phyloP scores from a whole-genome alignment of 2,888 invertebrate species.

The Cynaeus angustus region DNA sequence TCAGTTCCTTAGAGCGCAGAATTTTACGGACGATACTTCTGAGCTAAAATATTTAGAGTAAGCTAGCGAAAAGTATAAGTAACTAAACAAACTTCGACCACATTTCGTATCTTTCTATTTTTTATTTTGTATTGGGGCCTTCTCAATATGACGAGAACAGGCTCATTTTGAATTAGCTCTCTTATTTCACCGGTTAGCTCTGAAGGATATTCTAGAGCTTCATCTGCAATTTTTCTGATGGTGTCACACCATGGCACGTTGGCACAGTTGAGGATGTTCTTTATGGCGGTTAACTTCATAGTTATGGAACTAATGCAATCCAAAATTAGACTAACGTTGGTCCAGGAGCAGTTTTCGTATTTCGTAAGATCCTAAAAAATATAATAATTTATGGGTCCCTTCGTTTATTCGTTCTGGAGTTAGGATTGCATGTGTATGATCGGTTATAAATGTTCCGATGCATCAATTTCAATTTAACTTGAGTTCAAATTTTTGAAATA shows the following conservation, averaged over 20 bases:
- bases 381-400: too few relatives aligned
- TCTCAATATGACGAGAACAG: constrained; percentile 70
- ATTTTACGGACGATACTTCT: constrained; percentile 63
- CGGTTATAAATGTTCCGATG: too few relatives aligned
- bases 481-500: too few relatives aligned
- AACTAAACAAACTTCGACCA: constrained; percentile 62
- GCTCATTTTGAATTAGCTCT: constrained; percentile 67
- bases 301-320: constrained; percentile 60
- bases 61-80: not conserved
- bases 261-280: constrained; percentile 59
- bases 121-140: constrained; percentile 70
- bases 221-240: constrained; percentile 60
- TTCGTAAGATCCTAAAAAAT: constrained; percentile 57
- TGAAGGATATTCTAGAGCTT: constrained; percentile 63
- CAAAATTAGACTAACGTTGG: constrained; percentile 59
- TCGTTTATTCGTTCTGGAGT: too few relatives aligned
- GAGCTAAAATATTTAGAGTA: constrained; percentile 55
- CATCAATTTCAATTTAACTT: too few relatives aligned
- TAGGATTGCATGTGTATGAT: too few relatives aligned
- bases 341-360: constrained; percentile 60
- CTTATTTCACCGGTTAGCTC: constrained; percentile 67
- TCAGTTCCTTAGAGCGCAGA: constrained; percentile 66
- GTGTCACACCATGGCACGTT: constrained; percentile 64
- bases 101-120: constrained; percentile 57
- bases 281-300: constrained; percentile 59